These are phyloP conservation scores for Acanthiza pusilla DNA, from an alignment of 2,797 vertebrate genomes.

Conservation along the genomic window DNA sequence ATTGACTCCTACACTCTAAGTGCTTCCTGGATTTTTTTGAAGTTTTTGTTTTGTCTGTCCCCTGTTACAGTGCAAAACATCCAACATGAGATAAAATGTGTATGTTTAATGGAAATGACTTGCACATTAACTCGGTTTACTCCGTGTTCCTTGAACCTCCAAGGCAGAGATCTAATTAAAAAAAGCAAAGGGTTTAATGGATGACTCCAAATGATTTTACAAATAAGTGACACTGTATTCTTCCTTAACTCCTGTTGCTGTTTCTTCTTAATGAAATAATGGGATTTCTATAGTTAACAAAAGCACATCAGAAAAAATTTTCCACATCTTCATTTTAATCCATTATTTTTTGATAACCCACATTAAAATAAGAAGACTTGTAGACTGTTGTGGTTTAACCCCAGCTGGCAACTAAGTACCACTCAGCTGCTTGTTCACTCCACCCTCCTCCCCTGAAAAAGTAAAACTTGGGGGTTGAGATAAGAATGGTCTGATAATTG, in stretches of 20 bases:
- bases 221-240: not conserved
- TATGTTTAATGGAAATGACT: not conserved
- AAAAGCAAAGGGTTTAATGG: not conserved
- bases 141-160: not conserved
- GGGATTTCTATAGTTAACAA: not conserved
- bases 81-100: not conserved
- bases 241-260: not conserved
- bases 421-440: not conserved
- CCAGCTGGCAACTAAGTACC: not conserved
- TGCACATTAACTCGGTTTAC: not conserved
- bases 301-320: not conserved
- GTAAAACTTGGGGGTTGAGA: not conserved
- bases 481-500: not conserved
- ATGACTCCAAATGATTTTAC: not conserved
- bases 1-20: not conserved
- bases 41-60: not conserved
- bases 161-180: not conserved
- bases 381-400: not conserved
- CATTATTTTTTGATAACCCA: not conserved
- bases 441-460: rapidly evolving
- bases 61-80: not conserved
- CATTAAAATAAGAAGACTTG: not conserved
- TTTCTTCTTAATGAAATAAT: not conserved
- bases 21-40: not conserved
- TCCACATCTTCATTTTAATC: not conserved